Evolutionary conservation across 2,797 vertebrate genomes (phyloP).

Genomic region (Rhinichthys osculus): DNA sequence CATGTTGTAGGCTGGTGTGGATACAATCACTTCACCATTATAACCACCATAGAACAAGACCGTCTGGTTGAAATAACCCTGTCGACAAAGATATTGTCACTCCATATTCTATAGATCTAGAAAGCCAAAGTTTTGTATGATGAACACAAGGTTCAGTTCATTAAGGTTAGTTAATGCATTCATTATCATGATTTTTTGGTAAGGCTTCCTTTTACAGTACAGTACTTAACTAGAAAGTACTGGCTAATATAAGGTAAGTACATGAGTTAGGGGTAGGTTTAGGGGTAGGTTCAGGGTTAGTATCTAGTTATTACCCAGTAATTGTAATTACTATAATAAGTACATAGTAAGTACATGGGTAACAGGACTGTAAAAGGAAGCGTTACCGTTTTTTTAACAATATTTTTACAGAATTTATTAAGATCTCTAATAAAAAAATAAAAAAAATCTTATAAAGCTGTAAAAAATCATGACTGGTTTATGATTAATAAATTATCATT

Average conservation of each 20-base stretch:
- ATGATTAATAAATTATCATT: neutral
- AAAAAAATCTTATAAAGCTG: neutral
- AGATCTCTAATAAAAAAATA: neutral
- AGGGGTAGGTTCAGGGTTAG: no score
- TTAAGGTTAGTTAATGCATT: neutral
- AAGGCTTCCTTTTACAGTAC: no score
- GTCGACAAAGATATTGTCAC: slow-evolving; percentile 40
- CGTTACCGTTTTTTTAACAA: neutral
- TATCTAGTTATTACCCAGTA: no score
- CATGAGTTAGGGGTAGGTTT: no score
- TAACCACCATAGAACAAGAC: slow-evolving; percentile 94
- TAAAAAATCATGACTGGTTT: neutral
- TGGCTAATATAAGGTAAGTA: no score
- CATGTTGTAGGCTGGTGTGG: slow-evolving; percentile 82
- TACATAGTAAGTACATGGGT: no score
- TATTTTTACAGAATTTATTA: neutral
- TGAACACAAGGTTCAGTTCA: neutral
- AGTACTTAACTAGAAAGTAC: no score
- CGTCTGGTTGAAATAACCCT: slow-evolving; percentile 91
- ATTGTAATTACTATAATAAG: no score
- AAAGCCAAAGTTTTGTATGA: neutral
- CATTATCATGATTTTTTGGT: neutral
- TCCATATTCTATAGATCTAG: neutral
- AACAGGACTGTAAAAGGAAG: no score
- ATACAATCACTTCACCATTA: slow-evolving; percentile 75